Conservation (phyloP, 2,113 vertebrate species). For the Epinephelus cyanopodus region DNA sequence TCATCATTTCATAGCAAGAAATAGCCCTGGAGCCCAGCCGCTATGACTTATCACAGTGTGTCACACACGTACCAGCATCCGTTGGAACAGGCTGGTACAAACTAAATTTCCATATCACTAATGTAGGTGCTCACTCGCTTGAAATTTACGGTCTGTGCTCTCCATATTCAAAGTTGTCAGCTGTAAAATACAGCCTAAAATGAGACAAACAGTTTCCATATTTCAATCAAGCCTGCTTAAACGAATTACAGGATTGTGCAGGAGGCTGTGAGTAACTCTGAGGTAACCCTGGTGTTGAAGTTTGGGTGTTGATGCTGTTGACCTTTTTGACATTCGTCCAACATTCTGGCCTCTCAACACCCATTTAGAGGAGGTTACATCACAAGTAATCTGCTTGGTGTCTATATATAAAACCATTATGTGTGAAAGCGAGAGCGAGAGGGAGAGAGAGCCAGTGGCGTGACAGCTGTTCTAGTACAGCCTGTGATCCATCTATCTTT, state of each 20-base stretch:
- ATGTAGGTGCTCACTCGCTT: neutral
- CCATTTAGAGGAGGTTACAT: slow-evolving; percentile 68
- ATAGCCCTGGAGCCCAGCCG: neutral
- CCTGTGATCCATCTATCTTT: slow-evolving; percentile 52
- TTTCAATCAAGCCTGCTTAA: neutral
- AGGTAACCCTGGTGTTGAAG: neutral
- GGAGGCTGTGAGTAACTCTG: neutral
- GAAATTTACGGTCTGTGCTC: neutral
- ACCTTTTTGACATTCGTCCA: slow-evolving; percentile 42
- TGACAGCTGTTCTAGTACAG: slow-evolving; percentile 64
- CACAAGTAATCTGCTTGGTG: slow-evolving; percentile 52
- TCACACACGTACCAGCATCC: neutral
- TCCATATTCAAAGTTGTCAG: neutral
- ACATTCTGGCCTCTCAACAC: slow-evolving; percentile 30
- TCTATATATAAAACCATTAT: slow-evolving; percentile 74
- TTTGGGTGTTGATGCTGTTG: neutral
- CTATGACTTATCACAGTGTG: neutral
- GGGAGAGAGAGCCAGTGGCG: slow-evolving; percentile 48
- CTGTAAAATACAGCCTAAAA: neutral
- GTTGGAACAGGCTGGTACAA: neutral
- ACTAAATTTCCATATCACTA: neutral
- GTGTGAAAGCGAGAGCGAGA: slow-evolving; percentile 43
- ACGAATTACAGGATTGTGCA: neutral
- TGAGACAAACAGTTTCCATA: neutral
- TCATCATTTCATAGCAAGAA: slow-evolving; percentile 4